phyloP scores from a whole-genome alignment of 1,140 invertebrate genomes.

The Planococcus citri region DNA sequence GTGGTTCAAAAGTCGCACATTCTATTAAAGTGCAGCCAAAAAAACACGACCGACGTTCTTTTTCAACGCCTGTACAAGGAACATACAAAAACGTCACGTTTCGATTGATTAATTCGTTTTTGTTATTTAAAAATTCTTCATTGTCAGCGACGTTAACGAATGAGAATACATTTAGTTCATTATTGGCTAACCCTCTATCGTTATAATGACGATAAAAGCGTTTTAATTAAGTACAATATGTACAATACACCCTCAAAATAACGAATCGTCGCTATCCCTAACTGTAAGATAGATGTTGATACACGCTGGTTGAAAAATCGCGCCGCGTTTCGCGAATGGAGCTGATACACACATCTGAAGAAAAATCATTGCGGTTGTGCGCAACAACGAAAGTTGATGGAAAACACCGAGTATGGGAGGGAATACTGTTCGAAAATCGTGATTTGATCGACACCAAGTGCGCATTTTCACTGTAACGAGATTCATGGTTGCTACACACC shows the following conservation, averaged over 20 bases:
- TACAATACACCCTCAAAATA: constrained; percentile 13
- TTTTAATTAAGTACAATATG: constrained; percentile 21
- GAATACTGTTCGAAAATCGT: too few species aligned
- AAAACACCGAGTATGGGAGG: too few species aligned
- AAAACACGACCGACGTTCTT: too few species aligned
- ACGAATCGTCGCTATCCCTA: background rate
- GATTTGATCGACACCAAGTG: too few species aligned
- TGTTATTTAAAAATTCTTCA: constrained; percentile 19
- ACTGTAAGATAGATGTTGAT: background rate
- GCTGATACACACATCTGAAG: too few species aligned
- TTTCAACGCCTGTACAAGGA: background rate
- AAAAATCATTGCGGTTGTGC: too few species aligned
- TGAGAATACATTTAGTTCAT: constrained; percentile 18
- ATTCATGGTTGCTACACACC: too few species aligned
- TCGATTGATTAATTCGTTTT: constrained; percentile 8
- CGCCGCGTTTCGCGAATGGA: too few species aligned
- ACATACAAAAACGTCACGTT: constrained; percentile 12
- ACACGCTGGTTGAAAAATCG: background rate
- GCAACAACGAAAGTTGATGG: too few species aligned
- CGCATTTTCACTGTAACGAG: too few species aligned
- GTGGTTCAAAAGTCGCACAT: too few species aligned
- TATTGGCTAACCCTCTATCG: constrained; percentile 18
- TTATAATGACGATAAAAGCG: constrained; percentile 18
- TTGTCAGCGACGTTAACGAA: constrained; percentile 13
- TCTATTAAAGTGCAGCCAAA: too few species aligned